Conservation (phyloP, 2,888 invertebrate genomes). For the Meandrusa payeni region DNA sequence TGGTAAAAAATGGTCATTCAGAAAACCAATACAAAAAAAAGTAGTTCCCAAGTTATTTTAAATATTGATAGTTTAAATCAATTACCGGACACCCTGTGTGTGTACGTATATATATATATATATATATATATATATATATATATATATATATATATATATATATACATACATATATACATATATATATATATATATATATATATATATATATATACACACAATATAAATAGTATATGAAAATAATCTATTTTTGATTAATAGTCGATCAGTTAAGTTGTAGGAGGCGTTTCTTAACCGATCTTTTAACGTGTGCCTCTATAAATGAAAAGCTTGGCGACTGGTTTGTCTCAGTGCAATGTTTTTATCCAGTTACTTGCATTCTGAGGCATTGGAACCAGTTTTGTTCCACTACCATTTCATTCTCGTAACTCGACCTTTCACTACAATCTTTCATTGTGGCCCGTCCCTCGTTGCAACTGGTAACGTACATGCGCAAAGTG, state of each 20-base stretch:
- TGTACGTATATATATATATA: too few species aligned
- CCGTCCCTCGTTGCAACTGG: conserved; percentile 41
- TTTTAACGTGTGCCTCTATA: conserved; percentile 39
- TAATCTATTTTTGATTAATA: conserved; percentile 4
- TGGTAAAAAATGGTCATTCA: too few species aligned
- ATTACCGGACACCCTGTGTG: too few species aligned
- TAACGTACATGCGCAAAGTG: conserved; percentile 29
- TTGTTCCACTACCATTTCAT: conserved; percentile 60
- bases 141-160: too few species aligned
- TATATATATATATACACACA: too few species aligned
- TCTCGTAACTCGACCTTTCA: conserved; percentile 68
- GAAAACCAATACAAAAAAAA: too few species aligned
- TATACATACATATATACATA: too few species aligned
- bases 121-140: too few species aligned
- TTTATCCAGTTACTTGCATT: conserved; percentile 78
- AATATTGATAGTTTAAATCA: too few species aligned
- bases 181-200: too few species aligned
- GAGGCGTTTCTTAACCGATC: conserved; percentile 39
- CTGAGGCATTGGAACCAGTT: conserved; percentile 76
- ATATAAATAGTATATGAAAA: too few species aligned
- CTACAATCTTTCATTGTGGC: conserved; percentile 57
- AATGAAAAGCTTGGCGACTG: conserved; percentile 53
- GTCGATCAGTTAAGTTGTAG: conserved; percentile 2
- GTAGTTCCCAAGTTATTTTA: too few species aligned
- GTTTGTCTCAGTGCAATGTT: conserved; percentile 71